phyloP scores from a whole-genome alignment of 2,888 invertebrate genomes.

The Drosophila quinaria region DNA sequence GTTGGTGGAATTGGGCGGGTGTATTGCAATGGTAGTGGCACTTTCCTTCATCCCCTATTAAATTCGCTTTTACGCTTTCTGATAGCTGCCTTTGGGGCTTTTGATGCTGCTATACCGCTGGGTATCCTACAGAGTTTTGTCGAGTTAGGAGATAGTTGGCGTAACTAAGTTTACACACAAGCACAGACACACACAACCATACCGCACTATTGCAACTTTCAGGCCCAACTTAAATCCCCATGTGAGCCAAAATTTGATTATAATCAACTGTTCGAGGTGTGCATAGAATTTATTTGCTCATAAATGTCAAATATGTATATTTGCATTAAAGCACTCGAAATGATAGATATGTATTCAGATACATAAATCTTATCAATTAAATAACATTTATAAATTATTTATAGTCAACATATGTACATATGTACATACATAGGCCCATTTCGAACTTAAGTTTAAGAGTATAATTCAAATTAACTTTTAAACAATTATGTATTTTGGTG shows the following conservation, averaged over 20 bases:
- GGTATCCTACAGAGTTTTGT: constrained; percentile 18
- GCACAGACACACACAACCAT: not conserved
- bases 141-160: constrained; percentile 61
- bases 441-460: not conserved
- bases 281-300: constrained; percentile 37
- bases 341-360: not conserved
- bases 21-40: constrained; percentile 6
- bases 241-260: constrained; percentile 69
- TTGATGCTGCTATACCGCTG: constrained; percentile 12
- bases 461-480: no score
- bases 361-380: not conserved
- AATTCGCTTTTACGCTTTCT: constrained; percentile 54
- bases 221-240: constrained; percentile 37
- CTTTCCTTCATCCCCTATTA: constrained; percentile 45
- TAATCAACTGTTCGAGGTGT: constrained; percentile 48
- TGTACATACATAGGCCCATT: not conserved
- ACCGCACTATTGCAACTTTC: constrained; percentile 37
- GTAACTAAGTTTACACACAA: constrained; percentile 60
- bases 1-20: constrained; percentile 9
- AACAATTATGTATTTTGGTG: no score
- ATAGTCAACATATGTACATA: not conserved
- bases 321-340: not conserved
- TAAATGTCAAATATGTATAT: constrained; percentile 44
- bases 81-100: constrained; percentile 44
- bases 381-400: not conserved